Evolutionary conservation across 2,888 invertebrate species (phyloP).

Genomic region (Eupeodes latifasciatus): DNA sequence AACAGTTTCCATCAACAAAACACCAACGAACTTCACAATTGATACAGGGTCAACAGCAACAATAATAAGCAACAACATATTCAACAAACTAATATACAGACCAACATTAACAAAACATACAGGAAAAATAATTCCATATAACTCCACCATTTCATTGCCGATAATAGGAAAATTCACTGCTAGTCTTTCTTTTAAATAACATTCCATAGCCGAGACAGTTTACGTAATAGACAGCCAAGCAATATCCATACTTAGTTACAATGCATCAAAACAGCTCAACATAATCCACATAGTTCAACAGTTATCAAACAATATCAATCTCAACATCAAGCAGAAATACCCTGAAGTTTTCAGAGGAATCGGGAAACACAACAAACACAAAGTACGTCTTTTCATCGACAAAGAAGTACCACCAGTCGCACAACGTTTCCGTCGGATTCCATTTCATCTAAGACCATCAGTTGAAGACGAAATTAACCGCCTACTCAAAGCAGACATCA

Average conservation of each 20-base stretch:
- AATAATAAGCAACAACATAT: slow-evolving; percentile 14
- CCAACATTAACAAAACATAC: neutral
- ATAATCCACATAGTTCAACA: neutral
- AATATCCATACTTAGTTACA: neutral
- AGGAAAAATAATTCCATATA: neutral
- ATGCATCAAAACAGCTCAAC: neutral
- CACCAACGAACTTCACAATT: slow-evolving; percentile 16
- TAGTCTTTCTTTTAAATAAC: neutral
- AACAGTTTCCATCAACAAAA: neutral
- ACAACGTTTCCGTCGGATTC: slow-evolving; percentile 37
- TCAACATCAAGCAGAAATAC: neutral
- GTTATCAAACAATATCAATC: neutral
- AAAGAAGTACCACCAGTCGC: neutral
- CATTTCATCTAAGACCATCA: slow-evolving; percentile 23
- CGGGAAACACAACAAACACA: neutral
- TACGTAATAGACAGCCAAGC: neutral
- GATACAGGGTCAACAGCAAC: slow-evolving; percentile 14
- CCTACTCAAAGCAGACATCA: slow-evolving; percentile 24
- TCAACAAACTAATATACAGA: neutral
- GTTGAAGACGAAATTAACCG: slow-evolving; percentile 45
- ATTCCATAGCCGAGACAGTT: slow-evolving; percentile 1
- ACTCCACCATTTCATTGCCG: slow-evolving; percentile 3
- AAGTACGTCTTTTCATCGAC: neutral
- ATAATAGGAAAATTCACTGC: slow-evolving; percentile 19
- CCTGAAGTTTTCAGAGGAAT: neutral